These are phyloP conservation scores for Gobio gobio DNA, from an alignment of 2,113 vertebrate genomes.

Conservation along the genomic window DNA sequence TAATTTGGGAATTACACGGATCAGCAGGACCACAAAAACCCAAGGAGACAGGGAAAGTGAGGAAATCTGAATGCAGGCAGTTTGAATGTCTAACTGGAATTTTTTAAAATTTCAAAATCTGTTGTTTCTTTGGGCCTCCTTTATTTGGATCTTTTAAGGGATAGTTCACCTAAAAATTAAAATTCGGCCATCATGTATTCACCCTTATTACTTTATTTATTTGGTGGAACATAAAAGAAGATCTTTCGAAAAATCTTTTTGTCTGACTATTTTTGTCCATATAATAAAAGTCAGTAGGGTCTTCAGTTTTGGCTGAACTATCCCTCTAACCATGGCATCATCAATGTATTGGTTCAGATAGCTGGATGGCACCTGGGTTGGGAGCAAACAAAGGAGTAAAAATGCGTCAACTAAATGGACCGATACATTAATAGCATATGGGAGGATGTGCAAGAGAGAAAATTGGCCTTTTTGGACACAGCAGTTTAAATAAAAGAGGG, in stretches of 20 bases:
- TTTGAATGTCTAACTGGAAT: not conserved
- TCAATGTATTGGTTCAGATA: not conserved
- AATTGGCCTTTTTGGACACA: conserved; percentile 4
- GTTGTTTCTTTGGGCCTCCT: not conserved
- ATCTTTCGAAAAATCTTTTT: not conserved
- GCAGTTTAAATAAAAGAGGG: not conserved
- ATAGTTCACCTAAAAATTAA: not conserved
- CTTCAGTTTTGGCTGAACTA: not conserved
- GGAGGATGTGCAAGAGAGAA: conserved; percentile 1
- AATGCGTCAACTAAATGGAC: not conserved
- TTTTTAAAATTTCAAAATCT: not conserved
- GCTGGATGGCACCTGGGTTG: not conserved
- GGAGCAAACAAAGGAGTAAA: not conserved
- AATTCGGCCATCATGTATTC: not conserved
- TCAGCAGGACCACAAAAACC: not conserved
- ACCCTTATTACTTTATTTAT: not conserved
- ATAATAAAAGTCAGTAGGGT: not conserved
- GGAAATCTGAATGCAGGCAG: not conserved
- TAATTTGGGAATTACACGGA: conserved; percentile 27
- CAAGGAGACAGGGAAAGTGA: conserved; percentile 9
- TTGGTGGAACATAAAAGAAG: not conserved
- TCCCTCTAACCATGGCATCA: not conserved
- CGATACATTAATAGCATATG: not conserved
- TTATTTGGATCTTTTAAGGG: not conserved
- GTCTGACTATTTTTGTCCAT: not conserved